A percentile compares a stretch with the other conserved stretches of the same genome.
Conservation (phyloP, 37 sponge, comb jelly and placozoan genomes). For the Spongilla lacustris region DNA sequence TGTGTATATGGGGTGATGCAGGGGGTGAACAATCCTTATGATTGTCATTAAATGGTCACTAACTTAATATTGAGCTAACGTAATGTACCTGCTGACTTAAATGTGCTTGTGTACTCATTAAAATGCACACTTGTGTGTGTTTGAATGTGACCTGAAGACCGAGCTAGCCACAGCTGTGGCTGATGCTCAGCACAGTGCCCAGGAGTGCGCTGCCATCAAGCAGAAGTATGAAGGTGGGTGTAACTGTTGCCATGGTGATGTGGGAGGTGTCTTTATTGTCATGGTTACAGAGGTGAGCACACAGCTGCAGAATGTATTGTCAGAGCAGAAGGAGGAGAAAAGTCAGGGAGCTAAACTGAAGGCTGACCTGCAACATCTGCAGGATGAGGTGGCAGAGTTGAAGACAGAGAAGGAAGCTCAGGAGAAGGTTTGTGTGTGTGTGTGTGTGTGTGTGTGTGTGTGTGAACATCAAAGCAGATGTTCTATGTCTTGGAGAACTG, state of each 20-base stretch:
- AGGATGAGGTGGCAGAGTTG: slow-evolving; percentile 75
- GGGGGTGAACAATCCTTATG: no score
- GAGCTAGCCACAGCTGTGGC: slow-evolving; percentile 83
- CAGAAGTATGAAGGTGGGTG: slow-evolving; percentile 75
- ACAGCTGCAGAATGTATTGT: slow-evolving; percentile 18
- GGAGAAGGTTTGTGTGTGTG: slow-evolving; percentile 56
- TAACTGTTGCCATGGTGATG: no score
- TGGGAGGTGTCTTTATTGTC: no score
- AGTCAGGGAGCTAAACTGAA: slow-evolving; percentile 45
- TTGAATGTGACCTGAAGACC: slow-evolving; percentile 79
- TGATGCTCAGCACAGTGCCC: slow-evolving; percentile 66
- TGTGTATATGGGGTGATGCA: no score
- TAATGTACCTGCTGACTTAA: no score
- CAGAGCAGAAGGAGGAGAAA: slow-evolving; percentile 67
- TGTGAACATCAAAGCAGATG: no score
- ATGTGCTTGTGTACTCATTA: no score
- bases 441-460: neutral
- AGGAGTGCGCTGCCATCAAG: slow-evolving; percentile 60
- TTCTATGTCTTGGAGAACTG: no score
- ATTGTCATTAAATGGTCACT: no score
- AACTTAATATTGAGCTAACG: no score
- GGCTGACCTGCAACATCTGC: slow-evolving; percentile 53
- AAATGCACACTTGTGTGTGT: no score
- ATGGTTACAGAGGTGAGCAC: slow-evolving; percentile 45
- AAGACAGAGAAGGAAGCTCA: slow-evolving; percentile 79